Evolutionary conservation across 2,113 vertebrate genomes (phyloP), one percentile per base, ranked within the genome.

Genomic region (Sceloporus undulatus): DNA sequence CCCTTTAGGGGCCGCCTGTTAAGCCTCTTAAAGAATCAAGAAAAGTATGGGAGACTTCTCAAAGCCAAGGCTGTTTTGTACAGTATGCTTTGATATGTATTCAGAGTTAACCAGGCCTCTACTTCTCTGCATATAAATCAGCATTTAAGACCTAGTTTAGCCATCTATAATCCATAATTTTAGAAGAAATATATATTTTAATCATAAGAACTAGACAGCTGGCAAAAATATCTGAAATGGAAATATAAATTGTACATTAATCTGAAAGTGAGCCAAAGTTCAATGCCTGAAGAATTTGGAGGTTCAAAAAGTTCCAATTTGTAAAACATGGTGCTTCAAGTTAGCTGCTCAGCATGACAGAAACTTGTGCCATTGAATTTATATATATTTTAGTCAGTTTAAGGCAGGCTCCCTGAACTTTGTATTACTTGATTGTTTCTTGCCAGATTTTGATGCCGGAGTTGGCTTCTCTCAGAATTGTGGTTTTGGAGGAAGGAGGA

Each of bases 361-460:
- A 68, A 48, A 11, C 5, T 27, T 82, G 62, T 68, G 38, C 23
- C 1, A 23, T 54, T 79, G 3, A 48, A n/a, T 79, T 79, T 79
- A 16, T 23, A 8, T 68, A 10, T 14, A 29, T 62, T 62, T 62
- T 19, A 56, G 3, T 8, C 8, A 56, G 56, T 79, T 85, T 29
- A 77, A 66, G 84, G 34, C 5, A 68, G 79, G 21, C 3, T 27
- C 38, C 21, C 11, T 76, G 54, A 85, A 6, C 2, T 25, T 38
- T 74, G 19, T 29, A 40, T 85, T 29, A 52, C n/a, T 9, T 34
- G 7, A 8, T 77, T 75, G 2, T 85, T 79, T 95, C 79, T 89
- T 91, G 84, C 85, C 92, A 99, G 99, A 98, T 99, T 94, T 92
- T 99, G 91, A 95, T 99, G 93, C 98, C 98, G 0, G 99, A 99